Base-by-base conservation (phyloP, 2,113 vertebrate genomes). In the Melanerpes formicivorus region DNA sequence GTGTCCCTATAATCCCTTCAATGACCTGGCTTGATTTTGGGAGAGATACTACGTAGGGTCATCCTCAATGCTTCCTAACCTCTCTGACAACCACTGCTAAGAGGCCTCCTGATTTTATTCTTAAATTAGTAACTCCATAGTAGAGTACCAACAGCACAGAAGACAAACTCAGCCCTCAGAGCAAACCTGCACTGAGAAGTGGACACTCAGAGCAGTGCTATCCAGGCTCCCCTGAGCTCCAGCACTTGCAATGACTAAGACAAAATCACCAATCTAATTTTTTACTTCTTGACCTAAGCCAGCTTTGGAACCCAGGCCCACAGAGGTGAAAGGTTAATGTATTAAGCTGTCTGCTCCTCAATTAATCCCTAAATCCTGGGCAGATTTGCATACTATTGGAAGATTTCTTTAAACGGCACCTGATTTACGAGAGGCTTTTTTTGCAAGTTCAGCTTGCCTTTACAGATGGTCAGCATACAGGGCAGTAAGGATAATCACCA, bases 241-340 rank as follows among this genome's bases (percentile, higher is more conserved):
- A 70, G 72, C 25, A 50, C 30, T 70, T 4, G 1, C 34, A 73
- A 80, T 0, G 1, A 34, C 46, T 46, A 25, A n/a, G 34, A 80
- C 9, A 44, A 76, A 82, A 83, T 71, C 81, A 66, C 65, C 60
- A 50, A 42, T 75, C 80, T 60, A n/a, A 90, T 95, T 77, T 90
- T 95, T 88, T 16, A 44, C 58, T 81, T 83, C 78, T 86, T 92
- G 83, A 87, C 86, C 79, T 87, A 66, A 87, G 37, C 50, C 56
- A 92, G 70, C 44, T 88, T 94, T 81, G 88, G 83, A 90, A 59
- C 69, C 54, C 62, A 75, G 69, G 65, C 70, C 69, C 60, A 55
- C 42, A 81, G 90, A 88, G 92, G 84, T 95, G 93, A 94, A 88
- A 95, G 93, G 92, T 94, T 96, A 97, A 97, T 96, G 95, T 89